Evolutionary conservation across 2,113 vertebrate species (phyloP).

Genomic region (Dinomys branickii): DNA sequence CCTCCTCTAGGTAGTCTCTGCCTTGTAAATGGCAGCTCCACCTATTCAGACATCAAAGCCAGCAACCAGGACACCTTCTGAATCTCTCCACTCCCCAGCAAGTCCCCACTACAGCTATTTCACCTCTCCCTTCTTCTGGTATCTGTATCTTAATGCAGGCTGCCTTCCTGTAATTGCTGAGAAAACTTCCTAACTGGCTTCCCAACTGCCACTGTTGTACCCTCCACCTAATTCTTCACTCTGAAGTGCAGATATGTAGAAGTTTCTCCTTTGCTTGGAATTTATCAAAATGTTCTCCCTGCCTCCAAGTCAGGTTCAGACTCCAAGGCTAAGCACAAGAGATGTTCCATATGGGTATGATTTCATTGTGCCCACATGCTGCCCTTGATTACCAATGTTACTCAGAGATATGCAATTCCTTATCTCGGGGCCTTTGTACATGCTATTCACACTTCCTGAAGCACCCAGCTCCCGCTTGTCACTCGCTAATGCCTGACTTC

Average conservation of each 20-base stretch:
- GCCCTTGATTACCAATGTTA: neutral
- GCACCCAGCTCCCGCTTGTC: no score
- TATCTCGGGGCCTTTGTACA: fast-evolving
- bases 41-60: neutral
- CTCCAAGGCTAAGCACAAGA: neutral
- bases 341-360: neutral
- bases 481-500: neutral
- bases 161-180: neutral
- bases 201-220: neutral
- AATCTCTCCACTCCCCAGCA: neutral
- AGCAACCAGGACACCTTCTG: neutral
- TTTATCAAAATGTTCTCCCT: neutral
- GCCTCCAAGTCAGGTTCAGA: neutral
- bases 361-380: neutral
- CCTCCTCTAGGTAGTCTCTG: neutral
- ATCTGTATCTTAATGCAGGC: neutral
- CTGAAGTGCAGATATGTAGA: neutral
- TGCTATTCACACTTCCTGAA: neutral
- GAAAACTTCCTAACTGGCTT: neutral
- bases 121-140: neutral
- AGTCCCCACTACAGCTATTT: neutral
- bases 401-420: neutral
- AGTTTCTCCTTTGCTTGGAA: neutral
- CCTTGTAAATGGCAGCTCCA: neutral
- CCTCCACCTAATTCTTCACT: neutral